These are phyloP conservation scores for Ceramica pisi DNA, from an alignment of 2,888 invertebrate genomes.

Conservation along the genomic window DNA sequence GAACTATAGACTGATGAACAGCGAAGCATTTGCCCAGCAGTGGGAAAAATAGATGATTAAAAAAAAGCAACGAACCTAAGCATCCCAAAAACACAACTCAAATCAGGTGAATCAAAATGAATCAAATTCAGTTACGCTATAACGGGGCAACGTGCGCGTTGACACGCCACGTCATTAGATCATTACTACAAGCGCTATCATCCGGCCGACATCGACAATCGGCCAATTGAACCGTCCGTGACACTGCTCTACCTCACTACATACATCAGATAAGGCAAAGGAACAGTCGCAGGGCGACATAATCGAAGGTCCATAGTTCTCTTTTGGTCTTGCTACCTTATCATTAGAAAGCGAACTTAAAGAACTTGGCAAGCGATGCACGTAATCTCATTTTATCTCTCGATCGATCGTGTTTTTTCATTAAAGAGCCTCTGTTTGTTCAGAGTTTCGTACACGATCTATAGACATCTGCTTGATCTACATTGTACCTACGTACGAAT, in stretches of 20 bases:
- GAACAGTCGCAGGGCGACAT: not conserved
- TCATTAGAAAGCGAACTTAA: slow-evolving; percentile 22
- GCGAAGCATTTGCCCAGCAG: too few relatives aligned
- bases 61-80: not conserved
- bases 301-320: not conserved
- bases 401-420: slow-evolving; percentile 9
- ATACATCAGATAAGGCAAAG: slow-evolving; percentile 6
- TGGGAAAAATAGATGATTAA: too few relatives aligned
- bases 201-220: slow-evolving; percentile 68
- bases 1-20: not conserved
- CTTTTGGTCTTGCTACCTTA: slow-evolving; percentile 1
- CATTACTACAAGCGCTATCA: slow-evolving; percentile 69
- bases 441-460: slow-evolving; percentile 4
- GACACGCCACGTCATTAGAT: slow-evolving; percentile 60
- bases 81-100: not conserved
- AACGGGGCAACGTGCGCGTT: slow-evolving; percentile 52
- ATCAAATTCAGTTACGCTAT: slow-evolving; percentile 32
- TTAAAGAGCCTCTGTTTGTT: slow-evolving; percentile 9
- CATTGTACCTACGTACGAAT: not conserved
- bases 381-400: slow-evolving; percentile 6
- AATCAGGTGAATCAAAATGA: slow-evolving; percentile 9
- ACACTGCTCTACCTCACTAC: slow-evolving; percentile 34
- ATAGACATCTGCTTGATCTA: slow-evolving; percentile 11
- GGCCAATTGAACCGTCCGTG: slow-evolving; percentile 66
- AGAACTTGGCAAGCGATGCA: slow-evolving; percentile 3